Evolutionary conservation across 2,797 vertebrate species (phyloP), one percentile per base, ranked within the genome.

Genomic region (Zenarchopterus dispar): DNA sequence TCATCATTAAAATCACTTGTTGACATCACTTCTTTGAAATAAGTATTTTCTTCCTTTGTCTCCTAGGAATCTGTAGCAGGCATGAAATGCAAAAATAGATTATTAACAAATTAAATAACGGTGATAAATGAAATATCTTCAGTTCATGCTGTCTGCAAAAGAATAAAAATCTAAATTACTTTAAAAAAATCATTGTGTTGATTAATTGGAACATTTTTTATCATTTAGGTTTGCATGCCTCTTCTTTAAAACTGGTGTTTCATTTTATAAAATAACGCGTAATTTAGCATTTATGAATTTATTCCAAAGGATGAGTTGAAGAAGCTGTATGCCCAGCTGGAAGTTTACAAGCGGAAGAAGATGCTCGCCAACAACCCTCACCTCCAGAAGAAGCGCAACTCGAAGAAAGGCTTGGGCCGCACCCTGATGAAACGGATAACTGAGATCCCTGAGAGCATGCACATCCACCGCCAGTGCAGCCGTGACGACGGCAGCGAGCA

Each of bases 341-440:
- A 99, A 85, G 94, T 99, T 81, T 96, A 99, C 82, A 99, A 99
- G 80, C 89, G 95, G 57, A 99, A 99, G 87, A 99, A 99, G 91
- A 99, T 99, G 98, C 95, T 99, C 39, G 95, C 97, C 59, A 99
- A 99, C 84, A 99, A 99, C 77, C 98, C 97, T 31, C 98, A 99
- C 84, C 95, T 99, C 21, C 97, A 99, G 87, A 99, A 99, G 89
- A 99, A 99, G 89, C 95, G 98, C 80, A 99, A 96, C 91, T 99
- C 97, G 3, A 99, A 99, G 90, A 98, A 99, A 83, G 97, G 98
- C 44, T 90, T 99, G 17, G 97, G 98, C 11, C 95, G 98, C 47
- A 96, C 98, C 0, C 93, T 99, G 82, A 99, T 99, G 96, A 93
- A 95, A 10, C 94, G 98, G 0, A 99, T 99, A 42, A 99, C 98